Percentiles rank a stretch among this genome's conserved stretches.
Conservation (phyloP, 2,797 vertebrate species). For the Distichodus sexfasciatus region DNA sequence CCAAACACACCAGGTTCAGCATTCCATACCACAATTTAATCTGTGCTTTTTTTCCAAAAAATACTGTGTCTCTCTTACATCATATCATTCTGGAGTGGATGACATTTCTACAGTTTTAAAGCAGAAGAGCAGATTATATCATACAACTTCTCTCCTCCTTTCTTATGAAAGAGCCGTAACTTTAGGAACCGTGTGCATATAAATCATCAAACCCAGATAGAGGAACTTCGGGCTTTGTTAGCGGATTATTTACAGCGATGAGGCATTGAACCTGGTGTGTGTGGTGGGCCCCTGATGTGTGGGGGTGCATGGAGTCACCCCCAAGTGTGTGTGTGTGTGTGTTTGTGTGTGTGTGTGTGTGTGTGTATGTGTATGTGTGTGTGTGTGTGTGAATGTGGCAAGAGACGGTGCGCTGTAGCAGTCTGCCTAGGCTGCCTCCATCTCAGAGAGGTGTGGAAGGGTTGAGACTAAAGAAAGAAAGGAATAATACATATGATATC, state of each 20-base stretch:
- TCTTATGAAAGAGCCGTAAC: neutral
- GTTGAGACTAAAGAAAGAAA: constrained; percentile 59
- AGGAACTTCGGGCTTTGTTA: neutral
- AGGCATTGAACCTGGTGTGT: constrained; percentile 35
- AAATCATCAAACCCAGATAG: neutral
- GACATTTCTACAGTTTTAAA: neutral
- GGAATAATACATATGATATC: constrained; percentile 23
- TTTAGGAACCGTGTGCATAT: neutral
- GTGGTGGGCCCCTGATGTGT: constrained; percentile 1
- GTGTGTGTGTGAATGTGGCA: constrained; percentile 51
- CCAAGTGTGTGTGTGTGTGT: constrained; percentile 56
- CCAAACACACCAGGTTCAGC: constrained; percentile 33
- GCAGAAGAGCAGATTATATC: neutral
- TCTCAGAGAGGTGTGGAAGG: constrained; percentile 66
- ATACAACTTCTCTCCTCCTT: neutral
- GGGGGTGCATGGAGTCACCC: constrained; percentile 31
- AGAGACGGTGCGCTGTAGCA: constrained; percentile 47
- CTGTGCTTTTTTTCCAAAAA: neutral
- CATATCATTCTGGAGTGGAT: neutral
- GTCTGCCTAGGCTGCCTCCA: constrained; percentile 61
- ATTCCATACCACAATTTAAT: neutral
- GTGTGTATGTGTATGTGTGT: neutral
- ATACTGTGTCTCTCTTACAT: neutral
- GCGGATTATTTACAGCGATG: neutral
- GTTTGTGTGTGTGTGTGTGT: constrained; percentile 17